Conservation (phyloP, 2,797 vertebrate species). For the Urosaurus nigricauda region DNA sequence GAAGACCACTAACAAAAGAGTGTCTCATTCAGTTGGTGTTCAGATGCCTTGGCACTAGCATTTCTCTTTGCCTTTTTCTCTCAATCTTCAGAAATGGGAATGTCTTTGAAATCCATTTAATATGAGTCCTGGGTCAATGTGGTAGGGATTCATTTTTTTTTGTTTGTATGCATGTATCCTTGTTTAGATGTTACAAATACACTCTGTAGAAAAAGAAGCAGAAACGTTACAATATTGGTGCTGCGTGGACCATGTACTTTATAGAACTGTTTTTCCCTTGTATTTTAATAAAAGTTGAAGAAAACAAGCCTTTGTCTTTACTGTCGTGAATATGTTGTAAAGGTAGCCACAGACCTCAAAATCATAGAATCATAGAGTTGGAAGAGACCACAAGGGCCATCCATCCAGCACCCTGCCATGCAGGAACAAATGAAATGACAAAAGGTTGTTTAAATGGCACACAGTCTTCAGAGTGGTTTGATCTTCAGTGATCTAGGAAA, state of each 20-base stretch:
- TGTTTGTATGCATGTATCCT: slow-evolving; percentile 70
- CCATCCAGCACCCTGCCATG: too few species aligned
- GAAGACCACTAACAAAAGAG: slow-evolving; percentile 94
- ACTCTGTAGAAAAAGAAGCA: slow-evolving; percentile 76
- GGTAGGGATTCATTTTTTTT: slow-evolving; percentile 72
- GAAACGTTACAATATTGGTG: slow-evolving; percentile 79
- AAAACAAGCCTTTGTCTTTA: slow-evolving; percentile 70
- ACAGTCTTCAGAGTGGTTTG: neutral
- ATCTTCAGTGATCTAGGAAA: neutral
- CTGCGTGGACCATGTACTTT: slow-evolving; percentile 80
- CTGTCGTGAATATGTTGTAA: slow-evolving; percentile 23
- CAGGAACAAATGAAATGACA: too few species aligned
- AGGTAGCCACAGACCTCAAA: neutral
- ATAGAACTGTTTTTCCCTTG: slow-evolving; percentile 76
- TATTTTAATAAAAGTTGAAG: slow-evolving; percentile 81
- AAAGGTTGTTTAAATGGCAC: neutral
- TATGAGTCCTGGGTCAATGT: slow-evolving; percentile 52
- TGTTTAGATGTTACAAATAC: slow-evolving; percentile 77
- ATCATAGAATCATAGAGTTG: too few species aligned
- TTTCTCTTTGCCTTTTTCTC: slow-evolving; percentile 59
- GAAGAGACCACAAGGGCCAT: too few species aligned
- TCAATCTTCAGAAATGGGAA: slow-evolving; percentile 61
- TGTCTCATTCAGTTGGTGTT: slow-evolving; percentile 87
- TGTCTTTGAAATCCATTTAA: slow-evolving; percentile 54
- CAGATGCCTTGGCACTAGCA: slow-evolving; percentile 85